Base-by-base conservation (phyloP, 2,113 vertebrate genomes). In the Nycticebus coucang region DNA sequence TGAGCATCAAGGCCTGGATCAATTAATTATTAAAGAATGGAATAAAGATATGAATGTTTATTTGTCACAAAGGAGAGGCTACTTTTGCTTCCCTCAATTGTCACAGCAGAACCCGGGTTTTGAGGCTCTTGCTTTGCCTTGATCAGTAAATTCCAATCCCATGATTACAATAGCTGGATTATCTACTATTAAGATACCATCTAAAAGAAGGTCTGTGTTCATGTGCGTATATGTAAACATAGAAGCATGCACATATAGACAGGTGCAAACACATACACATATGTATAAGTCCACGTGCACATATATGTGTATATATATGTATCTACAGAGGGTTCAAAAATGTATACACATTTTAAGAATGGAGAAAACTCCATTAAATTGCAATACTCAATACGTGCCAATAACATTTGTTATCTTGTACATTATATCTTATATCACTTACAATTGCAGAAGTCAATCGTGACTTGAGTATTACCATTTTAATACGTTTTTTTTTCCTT, bases 21-120 rank as follows among this genome's bases (percentile, higher is more conserved):
- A 93, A 95, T 97, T 96, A 96, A 97, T 97, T 97, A 96, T 96
- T 98, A 96, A 96, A 90, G 68, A 96, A 77, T 89, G 13, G 66
- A 96, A 87, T 95, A 90, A 92, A 93, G 87, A 94, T 93, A 97
- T 88, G n/a, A 91, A 83, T 88, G 80, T 89, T 94, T 95, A 94
- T 93, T 50, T 81, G 33, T 92, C 82, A 93, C 28, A 92, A 96
- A 88, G 79, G 64, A 88, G 77, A 91, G n/a, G 21, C 22, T 92
- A 74, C 62, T 53, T 81, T 93, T 95, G 71, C 41, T 95, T 94
- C 18, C 78, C 22, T 97, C 45, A 50, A 3, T 92, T 93, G 81
- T 82, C 85, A 95, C 62, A 83, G 69, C 28, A 93, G 12, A n/a
- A 26, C 15, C 18, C 94, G 45, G 55, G 79, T 41, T 75, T 87